Conservation (phyloP, 1,140 invertebrate genomes). For the Macrotrachela quadricornifera region DNA sequence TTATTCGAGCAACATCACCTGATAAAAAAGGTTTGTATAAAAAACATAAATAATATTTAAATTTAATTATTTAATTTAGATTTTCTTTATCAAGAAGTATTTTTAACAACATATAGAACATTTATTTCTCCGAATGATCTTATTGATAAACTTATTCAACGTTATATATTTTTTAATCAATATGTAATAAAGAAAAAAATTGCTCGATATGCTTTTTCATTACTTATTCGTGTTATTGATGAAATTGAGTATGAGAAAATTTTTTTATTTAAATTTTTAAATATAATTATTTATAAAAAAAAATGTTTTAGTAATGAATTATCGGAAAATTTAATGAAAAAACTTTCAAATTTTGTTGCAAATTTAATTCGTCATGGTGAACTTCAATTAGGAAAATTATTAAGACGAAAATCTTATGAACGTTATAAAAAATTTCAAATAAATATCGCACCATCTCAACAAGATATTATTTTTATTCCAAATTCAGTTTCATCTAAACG, state of each 20-base stretch:
- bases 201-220: slow-evolving; percentile 59
- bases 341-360: slow-evolving; percentile 41
- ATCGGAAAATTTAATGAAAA: too few relatives aligned
- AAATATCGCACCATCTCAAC: too few relatives aligned
- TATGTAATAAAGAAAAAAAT: slow-evolving; percentile 36
- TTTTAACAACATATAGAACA: slow-evolving; percentile 81
- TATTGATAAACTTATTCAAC: slow-evolving; percentile 60
- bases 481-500: too few relatives aligned
- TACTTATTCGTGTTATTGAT: slow-evolving; percentile 69
- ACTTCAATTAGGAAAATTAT: slow-evolving; percentile 59
- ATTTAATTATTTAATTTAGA: background rate
- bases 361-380: slow-evolving; percentile 60
- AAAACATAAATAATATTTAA: too few relatives aligned
- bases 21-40: slow-evolving; percentile 20
- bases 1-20: slow-evolving; percentile 74
- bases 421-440: too few relatives aligned
- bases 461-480: too few relatives aligned
- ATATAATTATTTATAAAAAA: too few relatives aligned
- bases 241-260: too few relatives aligned
- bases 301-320: too few relatives aligned
- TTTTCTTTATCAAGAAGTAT: slow-evolving; percentile 83
- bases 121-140: slow-evolving; percentile 69
- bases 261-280: too few relatives aligned
- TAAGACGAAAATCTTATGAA: slow-evolving; percentile 68
- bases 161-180: slow-evolving; percentile 56